Base-by-base conservation (phyloP, 1,140 invertebrate species). In the Frieseomelitta varia region DNA sequence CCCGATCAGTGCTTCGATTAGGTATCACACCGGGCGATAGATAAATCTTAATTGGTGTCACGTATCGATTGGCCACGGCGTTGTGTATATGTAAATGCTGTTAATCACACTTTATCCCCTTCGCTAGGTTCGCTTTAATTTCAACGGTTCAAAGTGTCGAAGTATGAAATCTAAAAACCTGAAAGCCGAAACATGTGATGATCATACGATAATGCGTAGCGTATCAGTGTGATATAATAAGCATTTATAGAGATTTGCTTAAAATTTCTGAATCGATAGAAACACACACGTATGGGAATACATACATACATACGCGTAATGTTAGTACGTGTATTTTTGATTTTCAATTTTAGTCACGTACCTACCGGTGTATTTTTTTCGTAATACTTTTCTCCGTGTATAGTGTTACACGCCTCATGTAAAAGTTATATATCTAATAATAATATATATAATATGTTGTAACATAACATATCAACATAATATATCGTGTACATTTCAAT, bases 1-100 rank as follows among this genome's bases (percentile, higher is more conserved):
- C 27, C n/a, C 17, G 87, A 86, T 86, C 67, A 67, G 55, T 24
- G 56, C 30, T 55, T 68, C 15, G 88, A 90, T 90, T 86, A 68
- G 69, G 15, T 89, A 83, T 85, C 88, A 8, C n/a, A 47, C 39
- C 27, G 3, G 65, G 27, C 63, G 21, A 67, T 63, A 78, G 88
- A 90, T 90, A 89, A 87, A 77, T 81, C 83, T 77, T 90, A 90
- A 90, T 90, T 90, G 88, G 24, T 90, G 88, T 90, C 81, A 79
- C 34, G 39, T 79, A 82, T 85, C 67, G 73, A 69, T 80, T 90
- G 81, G 80, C 56, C 63, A 56, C 4, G 17, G 65, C 34, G 71
- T 75, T 14, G 56, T 86, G 69, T 87, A 69, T 74, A 85, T 87
- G 79, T 90, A 87, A 87, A 83, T 87, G 77, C 15, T 53, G 17